A percentile compares a stretch with the other conserved stretches of the same genome.
Conservation (phyloP, 2,888 invertebrate species). For the Resseliella maxima region DNA sequence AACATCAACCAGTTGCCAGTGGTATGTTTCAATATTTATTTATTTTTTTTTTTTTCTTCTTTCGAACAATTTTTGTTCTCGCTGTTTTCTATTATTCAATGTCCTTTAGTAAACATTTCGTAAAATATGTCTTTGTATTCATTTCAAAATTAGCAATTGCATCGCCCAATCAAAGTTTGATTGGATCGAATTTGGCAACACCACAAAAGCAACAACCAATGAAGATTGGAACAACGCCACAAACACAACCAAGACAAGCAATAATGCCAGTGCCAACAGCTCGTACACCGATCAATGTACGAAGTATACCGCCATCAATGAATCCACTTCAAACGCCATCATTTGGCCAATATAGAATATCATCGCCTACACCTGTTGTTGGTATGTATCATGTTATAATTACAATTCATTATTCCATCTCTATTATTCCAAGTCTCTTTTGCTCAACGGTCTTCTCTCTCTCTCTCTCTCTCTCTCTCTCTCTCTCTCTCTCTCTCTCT, state of each 20-base stretch:
- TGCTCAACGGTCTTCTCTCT: too few species aligned
- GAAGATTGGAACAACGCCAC: neutral
- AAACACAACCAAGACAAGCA: conserved; percentile 40
- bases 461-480: too few species aligned
- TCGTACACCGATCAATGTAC: conserved; percentile 56
- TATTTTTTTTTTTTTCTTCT: too few species aligned
- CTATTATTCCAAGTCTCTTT: too few species aligned
- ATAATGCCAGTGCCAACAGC: conserved; percentile 55
- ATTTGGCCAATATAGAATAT: neutral
- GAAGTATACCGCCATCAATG: conserved; percentile 2
- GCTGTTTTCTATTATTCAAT: neutral
- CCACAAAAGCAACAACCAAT: conserved; percentile 10
- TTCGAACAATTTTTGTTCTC: neutral
- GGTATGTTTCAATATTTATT: too few species aligned
- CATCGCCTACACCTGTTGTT: neutral
- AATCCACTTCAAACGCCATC: conserved; percentile 4
- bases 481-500: too few species aligned
- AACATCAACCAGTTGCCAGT: conserved; percentile 56
- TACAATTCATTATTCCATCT: neutral
- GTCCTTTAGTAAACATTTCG: too few species aligned
- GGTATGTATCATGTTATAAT: neutral
- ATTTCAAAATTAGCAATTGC: neutral
- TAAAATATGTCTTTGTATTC: too few species aligned
- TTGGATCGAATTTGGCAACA: conserved; percentile 15
- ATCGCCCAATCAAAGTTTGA: conserved; percentile 32